Evolutionary conservation across 2,888 invertebrate genomes (phyloP).

Genomic region (Drosophila meridionalis): DNA sequence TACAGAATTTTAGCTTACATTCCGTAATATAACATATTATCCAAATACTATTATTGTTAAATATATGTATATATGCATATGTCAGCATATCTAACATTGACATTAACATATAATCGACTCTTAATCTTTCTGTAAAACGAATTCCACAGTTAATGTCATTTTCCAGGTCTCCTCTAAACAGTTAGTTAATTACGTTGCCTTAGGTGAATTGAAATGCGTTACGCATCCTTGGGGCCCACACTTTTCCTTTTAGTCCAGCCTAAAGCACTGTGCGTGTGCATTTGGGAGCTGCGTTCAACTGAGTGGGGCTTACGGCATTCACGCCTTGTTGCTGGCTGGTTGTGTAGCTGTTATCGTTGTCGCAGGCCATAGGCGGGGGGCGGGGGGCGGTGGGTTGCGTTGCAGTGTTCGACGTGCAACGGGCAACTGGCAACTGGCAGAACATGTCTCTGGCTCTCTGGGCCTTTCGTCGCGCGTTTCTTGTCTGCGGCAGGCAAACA

Average conservation of each 20-base stretch:
- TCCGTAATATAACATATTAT: too few relatives aligned
- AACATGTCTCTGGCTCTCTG: conserved; percentile 61
- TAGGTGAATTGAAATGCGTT: neutral
- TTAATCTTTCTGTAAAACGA: neutral
- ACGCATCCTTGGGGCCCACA: conserved; percentile 16
- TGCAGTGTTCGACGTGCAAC: conserved; percentile 22
- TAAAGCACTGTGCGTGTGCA: conserved; percentile 47
- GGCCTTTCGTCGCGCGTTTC: conserved; percentile 36
- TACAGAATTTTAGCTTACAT: too few relatives aligned
- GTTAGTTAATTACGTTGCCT: neutral
- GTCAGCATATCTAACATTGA: neutral
- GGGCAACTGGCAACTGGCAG: conserved; percentile 66
- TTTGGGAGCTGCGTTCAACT: conserved; percentile 5
- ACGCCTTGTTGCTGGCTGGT: conserved; percentile 68
- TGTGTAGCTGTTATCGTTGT: conserved; percentile 67
- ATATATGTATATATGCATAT: neutral
- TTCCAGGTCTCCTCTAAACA: neutral
- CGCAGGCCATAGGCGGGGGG: conserved; percentile 45
- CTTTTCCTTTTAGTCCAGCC: conserved; percentile 41
- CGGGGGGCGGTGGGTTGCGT: neutral
- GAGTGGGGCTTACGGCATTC: conserved; percentile 72
- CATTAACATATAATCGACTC: neutral
- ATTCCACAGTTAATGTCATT: neutral
- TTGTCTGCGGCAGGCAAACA: conserved; percentile 50
- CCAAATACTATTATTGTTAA: too few relatives aligned